These are phyloP conservation scores for Choloepus didactylus DNA, from an alignment of 2,797 vertebrate genomes.

Conservation along the genomic window DNA sequence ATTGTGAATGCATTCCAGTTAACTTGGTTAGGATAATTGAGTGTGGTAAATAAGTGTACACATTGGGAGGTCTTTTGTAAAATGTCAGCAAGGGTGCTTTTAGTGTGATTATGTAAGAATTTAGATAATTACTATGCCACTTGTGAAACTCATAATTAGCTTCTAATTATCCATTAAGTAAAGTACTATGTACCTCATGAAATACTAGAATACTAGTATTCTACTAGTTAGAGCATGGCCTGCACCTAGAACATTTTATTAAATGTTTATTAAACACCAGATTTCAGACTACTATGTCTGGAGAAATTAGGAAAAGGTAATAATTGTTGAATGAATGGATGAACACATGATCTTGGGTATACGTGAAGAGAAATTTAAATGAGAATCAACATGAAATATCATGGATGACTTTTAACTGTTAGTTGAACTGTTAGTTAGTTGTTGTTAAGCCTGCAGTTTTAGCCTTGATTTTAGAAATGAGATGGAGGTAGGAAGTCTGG, in stretches of 20 bases:
- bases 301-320: background rate
- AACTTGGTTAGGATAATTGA: background rate
- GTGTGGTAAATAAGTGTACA: background rate
- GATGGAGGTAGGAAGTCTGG: background rate
- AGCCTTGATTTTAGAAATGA: conserved; percentile 38
- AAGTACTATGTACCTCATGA: background rate
- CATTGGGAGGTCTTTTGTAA: background rate
- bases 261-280: background rate
- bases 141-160: background rate
- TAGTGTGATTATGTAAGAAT: background rate
- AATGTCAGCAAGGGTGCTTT: background rate
- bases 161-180: conserved; percentile 46
- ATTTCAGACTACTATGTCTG: background rate
- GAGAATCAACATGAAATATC: background rate
- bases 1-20: background rate
- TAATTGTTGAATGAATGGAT: background rate
- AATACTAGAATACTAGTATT: background rate
- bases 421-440: too few species aligned
- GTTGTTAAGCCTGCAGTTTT: background rate
- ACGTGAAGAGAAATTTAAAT: background rate
- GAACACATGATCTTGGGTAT: background rate
- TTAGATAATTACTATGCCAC: conserved; percentile 19
- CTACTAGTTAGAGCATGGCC: background rate
- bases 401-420: background rate
- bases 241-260: background rate